Base-by-base conservation (phyloP, 2,113 vertebrate species). In the Esox niger region DNA sequence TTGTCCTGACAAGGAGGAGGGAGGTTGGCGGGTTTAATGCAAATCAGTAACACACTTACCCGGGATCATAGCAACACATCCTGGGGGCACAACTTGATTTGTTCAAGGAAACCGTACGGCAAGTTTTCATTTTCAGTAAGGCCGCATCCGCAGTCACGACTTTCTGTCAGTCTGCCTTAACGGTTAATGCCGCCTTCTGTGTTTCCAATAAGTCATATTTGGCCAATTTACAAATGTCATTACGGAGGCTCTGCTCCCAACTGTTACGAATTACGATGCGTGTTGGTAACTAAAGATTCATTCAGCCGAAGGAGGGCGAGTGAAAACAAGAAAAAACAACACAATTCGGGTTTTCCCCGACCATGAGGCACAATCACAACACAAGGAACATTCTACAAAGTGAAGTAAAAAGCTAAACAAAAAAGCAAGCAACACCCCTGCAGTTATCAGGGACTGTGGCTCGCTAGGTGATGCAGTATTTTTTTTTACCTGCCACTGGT, bases 401-500 rank as follows among this genome's bases (percentile, higher is more conserved):
- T 54, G 17, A 25, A 15, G 17, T 20, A 32, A 35, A 35, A n/a
- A 61, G 35, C 21, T n/a, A n/a, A n/a, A n/a, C n/a, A n/a, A 32
- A 35, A 35, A n/a, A 61, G 35, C 21, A 43, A 61, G 21, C 59
- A 61, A 9, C 13, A 35, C 49, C 31, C 32, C 31, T 17, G 27
- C 0, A 11, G 59, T 31, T 33, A 33, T 6, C 31, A 21, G 59
- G 20, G 31, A 30, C 30, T 7, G 21, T n/a, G 9, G 23, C 32
- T 33, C 30, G 8, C n/a, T 15, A 8, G 23, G 59, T 35, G 31
- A 35, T 61, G 9, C 59, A 25, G 21, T 25, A 2, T 23, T 61
- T 61, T 61, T n/a, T 32, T 32, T 57, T n/a, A 7, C 32, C 59
- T 61, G 59, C n/a, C 9, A n/a, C n/a, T n/a, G n/a, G n/a, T n/a